phyloP scores from a whole-genome alignment of 2,888 invertebrate genomes.

The Meteorus colon region DNA sequence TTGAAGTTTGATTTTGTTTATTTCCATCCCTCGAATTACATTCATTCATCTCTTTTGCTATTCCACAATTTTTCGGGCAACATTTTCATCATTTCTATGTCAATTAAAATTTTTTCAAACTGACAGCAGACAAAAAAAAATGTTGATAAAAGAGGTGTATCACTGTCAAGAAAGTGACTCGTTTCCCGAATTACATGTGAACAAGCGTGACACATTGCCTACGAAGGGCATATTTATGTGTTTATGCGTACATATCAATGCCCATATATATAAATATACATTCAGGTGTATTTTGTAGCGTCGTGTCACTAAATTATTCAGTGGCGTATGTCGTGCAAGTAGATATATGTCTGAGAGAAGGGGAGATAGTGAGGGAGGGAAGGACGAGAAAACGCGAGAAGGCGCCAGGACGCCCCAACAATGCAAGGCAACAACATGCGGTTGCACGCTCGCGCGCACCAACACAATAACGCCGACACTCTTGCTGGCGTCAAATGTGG shows the following conservation, averaged over 20 bases:
- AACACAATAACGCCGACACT: slow-evolving; percentile 67
- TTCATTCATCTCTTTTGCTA: too few species aligned
- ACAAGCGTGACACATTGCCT: slow-evolving; percentile 43
- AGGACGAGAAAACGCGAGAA: slow-evolving; percentile 27
- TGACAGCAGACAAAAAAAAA: slow-evolving; percentile 22
- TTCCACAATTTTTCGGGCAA: too few species aligned
- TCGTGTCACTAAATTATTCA: slow-evolving; percentile 62
- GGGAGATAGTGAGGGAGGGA: slow-evolving; percentile 34
- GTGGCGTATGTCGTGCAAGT: slow-evolving; percentile 53
- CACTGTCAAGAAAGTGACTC: slow-evolving; percentile 32
- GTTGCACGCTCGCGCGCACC: slow-evolving; percentile 66
- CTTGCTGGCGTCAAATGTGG: slow-evolving; percentile 64
- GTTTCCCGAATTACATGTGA: not conserved
- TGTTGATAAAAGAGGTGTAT: not conserved
- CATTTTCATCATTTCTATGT: not conserved
- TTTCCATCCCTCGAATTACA: too few species aligned
- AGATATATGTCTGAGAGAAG: slow-evolving; percentile 14
- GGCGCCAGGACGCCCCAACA: slow-evolving; percentile 58
- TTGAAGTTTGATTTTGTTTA: too few species aligned
- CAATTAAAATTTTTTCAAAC: not conserved
- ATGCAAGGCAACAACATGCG: slow-evolving; percentile 60
- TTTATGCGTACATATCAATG: not conserved
- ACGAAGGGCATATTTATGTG: slow-evolving; percentile 36
- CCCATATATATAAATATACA: slow-evolving; percentile 34
- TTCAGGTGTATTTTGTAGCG: slow-evolving; percentile 46